Conservation (phyloP, 2,888 invertebrate genomes). For the Synergus gifuensis region DNA sequence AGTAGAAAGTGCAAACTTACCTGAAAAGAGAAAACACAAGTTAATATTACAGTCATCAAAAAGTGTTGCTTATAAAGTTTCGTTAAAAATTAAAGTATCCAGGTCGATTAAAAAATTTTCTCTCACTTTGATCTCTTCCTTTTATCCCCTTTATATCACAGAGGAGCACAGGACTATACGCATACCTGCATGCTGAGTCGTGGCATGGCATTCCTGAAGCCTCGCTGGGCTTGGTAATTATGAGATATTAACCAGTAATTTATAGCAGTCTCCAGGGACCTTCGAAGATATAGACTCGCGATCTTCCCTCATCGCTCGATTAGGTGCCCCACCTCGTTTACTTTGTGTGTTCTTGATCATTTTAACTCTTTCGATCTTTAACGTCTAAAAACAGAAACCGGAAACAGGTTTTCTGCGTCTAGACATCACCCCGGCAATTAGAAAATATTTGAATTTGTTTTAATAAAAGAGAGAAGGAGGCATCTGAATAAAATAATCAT, state of each 20-base stretch:
- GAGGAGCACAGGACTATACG: conserved; percentile 49
- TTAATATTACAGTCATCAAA: background rate
- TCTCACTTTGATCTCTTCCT: conserved; percentile 41
- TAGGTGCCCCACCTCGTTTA: conserved; percentile 36
- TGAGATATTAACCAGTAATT: conserved; percentile 75
- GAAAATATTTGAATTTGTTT: background rate
- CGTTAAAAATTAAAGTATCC: conserved; percentile 25
- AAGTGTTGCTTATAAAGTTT: background rate
- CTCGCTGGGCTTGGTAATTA: conserved; percentile 70
- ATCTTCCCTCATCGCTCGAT: conserved; percentile 41
- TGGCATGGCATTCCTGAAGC: conserved; percentile 64
- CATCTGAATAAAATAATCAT: background rate
- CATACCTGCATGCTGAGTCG: conserved; percentile 67
- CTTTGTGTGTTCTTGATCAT: conserved; percentile 38
- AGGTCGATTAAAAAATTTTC: conserved; percentile 18
- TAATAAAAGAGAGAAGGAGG: background rate
- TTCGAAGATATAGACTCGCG: conserved; percentile 56
- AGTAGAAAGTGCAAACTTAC: background rate
- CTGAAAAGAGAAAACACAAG: background rate
- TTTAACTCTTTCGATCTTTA: conserved; percentile 19
- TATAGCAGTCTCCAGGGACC: conserved; percentile 69
- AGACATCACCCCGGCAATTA: background rate
- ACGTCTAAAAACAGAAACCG: background rate
- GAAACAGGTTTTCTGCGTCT: conserved; percentile 35
- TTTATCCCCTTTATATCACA: conserved; percentile 42